Conservation (phyloP, 2,888 invertebrate genomes). For the Rhorus exstirpatorius region DNA sequence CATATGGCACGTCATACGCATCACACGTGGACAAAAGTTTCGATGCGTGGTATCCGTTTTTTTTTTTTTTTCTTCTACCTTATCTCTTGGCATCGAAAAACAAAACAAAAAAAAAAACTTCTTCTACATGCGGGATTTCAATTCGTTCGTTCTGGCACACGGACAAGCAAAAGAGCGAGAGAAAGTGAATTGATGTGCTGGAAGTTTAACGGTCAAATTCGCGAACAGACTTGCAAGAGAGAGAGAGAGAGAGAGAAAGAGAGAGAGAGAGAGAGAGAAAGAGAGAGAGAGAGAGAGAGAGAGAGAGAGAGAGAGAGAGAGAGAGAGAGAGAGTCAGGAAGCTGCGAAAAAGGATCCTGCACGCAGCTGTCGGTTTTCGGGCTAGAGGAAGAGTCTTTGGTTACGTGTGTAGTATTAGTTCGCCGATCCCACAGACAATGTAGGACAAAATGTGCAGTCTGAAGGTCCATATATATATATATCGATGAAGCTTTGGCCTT, state of each 20-base stretch:
- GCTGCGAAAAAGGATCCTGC: constrained; percentile 46
- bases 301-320: constrained; percentile 18
- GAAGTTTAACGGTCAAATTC: constrained; percentile 52
- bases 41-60: not conserved
- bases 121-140: constrained; percentile 33
- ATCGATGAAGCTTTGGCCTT: constrained; percentile 43
- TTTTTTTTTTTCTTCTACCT: constrained; percentile 18
- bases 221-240: constrained; percentile 14
- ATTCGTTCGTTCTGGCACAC: constrained; percentile 50
- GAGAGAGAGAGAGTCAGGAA: not conserved
- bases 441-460: constrained; percentile 60
- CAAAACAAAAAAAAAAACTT: constrained; percentile 1
- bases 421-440: constrained; percentile 43
- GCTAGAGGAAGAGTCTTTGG: constrained; percentile 51
- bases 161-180: constrained; percentile 33
- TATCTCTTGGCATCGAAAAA: constrained; percentile 14
- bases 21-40: constrained; percentile 1
- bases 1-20: not conserved
- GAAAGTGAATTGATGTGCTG: constrained; percentile 34
- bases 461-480: constrained; percentile 25
- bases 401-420: constrained; percentile 48
- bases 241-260: constrained; percentile 6
- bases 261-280: constrained; percentile 13
- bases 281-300: not conserved
- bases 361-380: constrained; percentile 74